Base-by-base conservation (phyloP, 2,888 invertebrate species). In the Brachyopa scutellaris region DNA sequence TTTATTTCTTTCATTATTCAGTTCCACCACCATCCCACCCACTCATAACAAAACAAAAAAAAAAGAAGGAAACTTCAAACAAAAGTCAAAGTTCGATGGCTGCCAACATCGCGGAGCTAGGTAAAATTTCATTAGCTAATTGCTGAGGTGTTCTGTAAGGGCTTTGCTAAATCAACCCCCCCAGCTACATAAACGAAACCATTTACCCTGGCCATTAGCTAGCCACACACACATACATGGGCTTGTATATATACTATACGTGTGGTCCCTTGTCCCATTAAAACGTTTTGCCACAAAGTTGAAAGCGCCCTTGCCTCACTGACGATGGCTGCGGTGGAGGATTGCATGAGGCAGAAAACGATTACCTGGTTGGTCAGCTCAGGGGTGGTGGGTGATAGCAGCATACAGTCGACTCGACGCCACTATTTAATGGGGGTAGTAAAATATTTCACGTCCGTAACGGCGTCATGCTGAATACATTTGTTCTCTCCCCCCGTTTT, bases 111-210 rank as follows among this genome's bases (percentile, higher is more conserved):
- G 36, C 5, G 26, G 21, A 29, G 38, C 31, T 70, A 51, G 29
- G 53, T 45, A 53, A 49, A 77, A 72, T 82, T 82, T 72, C 82
- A 82, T 82, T 82, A 82, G 82, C 77, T 82, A 82, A 82, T 76
- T 76, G 82, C 66, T 47, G 19, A 23, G 49, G 61, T 64, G 19
- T 11, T 26, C 17, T 51, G 38, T 23, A n/a, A 59, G 55, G 62
- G 55, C 42, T 49, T 59, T 31, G 55, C 2, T 42, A 33, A 9
- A 40, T 47, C 74, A 21, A 6, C 15, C 11, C n/a, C 49, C 53
- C 38, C 55, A 26, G 6, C 26, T 26, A 26, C 13, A 29, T 29
- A 21, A 49, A 3, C 47, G 26, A n/a, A 13, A 38, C 31, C 13
- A 55, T 29, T 69, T 55, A 55, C 36, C 36, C 47, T 33, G 17